phyloP scores from a whole-genome alignment of 37 sponge, comb jelly and placozoan species.

The Crambe crambe region DNA sequence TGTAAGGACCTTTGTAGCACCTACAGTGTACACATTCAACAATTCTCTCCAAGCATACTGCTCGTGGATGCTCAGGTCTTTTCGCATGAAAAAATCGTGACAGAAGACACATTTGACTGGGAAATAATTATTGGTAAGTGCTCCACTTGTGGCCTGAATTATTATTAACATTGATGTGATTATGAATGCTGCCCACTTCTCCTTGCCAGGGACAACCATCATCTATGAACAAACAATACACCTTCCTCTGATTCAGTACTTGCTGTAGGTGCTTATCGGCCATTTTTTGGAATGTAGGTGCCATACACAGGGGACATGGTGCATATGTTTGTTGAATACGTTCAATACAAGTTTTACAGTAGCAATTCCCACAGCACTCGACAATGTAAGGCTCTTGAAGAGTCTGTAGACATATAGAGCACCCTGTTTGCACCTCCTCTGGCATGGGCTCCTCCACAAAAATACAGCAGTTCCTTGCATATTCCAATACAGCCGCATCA shows the following conservation, averaged over 20 bases:
- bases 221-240: not conserved
- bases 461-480: too few relatives aligned
- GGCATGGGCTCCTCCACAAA: constrained; percentile 17
- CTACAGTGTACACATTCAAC: not conserved
- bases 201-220: constrained; percentile 24
- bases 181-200: not conserved
- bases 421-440: constrained; percentile 4
- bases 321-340: not conserved
- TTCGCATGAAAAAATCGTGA: not conserved
- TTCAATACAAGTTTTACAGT: constrained; percentile 12
- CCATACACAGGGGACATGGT: constrained; percentile 16
- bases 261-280: not conserved
- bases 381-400: constrained; percentile 17
- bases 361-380: constrained; percentile 22
- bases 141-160: not conserved
- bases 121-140: not conserved
- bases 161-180: not conserved
- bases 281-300: not conserved
- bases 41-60: not conserved
- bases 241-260: constrained; percentile 1
- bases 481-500: too few relatives aligned
- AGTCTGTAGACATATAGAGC: constrained; percentile 3
- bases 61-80: not conserved
- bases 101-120: not conserved
- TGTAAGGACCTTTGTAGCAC: not conserved